phyloP scores from a whole-genome alignment of 2,113 vertebrate genomes.

The Hydrochoerus hydrochaeris region DNA sequence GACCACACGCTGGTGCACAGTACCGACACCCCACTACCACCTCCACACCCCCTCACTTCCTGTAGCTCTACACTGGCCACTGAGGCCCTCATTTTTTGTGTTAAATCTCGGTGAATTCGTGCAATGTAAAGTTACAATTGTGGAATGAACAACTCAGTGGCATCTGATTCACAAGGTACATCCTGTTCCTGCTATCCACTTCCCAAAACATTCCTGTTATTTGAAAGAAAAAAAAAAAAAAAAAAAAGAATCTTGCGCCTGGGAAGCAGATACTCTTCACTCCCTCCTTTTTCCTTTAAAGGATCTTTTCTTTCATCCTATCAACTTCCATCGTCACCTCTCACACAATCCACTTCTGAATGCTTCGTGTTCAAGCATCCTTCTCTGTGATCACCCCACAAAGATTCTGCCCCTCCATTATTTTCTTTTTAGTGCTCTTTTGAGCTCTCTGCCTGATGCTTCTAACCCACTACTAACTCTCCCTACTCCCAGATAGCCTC shows the following conservation, averaged over 20 bases:
- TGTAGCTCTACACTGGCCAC: background rate
- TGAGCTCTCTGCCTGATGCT: background rate
- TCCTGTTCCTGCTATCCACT: background rate
- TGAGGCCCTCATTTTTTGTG: background rate
- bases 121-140: too few relatives aligned
- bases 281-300: background rate
- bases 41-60: background rate
- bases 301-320: background rate
- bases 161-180: background rate
- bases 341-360: background rate
- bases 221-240: background rate
- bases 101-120: background rate
- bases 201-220: background rate
- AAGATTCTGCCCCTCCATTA: background rate
- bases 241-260: background rate
- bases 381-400: background rate
- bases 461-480: background rate
- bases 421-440: background rate
- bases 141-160: background rate
- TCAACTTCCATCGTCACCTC: background rate
- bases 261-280: background rate
- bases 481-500: background rate
- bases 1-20: background rate
- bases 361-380: background rate
- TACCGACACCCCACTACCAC: too few relatives aligned